Evolutionary conservation across 2,797 vertebrate genomes (phyloP).

Genomic region (Kryptopterus vitreolus): DNA sequence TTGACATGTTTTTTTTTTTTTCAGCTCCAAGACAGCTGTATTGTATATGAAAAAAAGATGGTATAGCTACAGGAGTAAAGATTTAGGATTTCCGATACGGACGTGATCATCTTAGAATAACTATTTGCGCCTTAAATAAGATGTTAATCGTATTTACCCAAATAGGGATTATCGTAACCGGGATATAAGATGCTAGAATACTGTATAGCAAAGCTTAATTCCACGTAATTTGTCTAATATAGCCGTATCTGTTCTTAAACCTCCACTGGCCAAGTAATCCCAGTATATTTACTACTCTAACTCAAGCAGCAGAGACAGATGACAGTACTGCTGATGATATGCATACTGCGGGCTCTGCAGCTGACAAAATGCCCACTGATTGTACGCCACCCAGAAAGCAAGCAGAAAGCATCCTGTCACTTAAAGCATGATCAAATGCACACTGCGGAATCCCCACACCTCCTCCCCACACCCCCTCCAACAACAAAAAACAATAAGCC

Average conservation of each 20-base stretch:
- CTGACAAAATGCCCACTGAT: not conserved
- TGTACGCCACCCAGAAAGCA: not conserved
- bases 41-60: conserved; percentile 4
- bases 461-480: no score
- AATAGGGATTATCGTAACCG: no score
- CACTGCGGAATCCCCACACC: not conserved
- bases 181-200: not conserved
- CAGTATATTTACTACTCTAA: not conserved
- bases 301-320: conserved; percentile 6
- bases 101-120: not conserved
- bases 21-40: not conserved
- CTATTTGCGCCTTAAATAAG: not conserved
- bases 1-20: conserved; percentile 6
- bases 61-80: not conserved
- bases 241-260: not conserved
- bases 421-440: conserved; percentile 18
- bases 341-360: not conserved
- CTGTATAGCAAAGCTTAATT: not conserved
- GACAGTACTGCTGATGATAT: conserved; percentile 10
- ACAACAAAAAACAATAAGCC: conserved; percentile 7
- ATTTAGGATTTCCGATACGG: not conserved
- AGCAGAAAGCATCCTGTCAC: conserved; percentile 3
- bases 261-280: not conserved
- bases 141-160: not conserved
- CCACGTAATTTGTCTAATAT: not conserved